Conservation (phyloP, 1,140 invertebrate genomes). For the Zaprionus africanus region DNA sequence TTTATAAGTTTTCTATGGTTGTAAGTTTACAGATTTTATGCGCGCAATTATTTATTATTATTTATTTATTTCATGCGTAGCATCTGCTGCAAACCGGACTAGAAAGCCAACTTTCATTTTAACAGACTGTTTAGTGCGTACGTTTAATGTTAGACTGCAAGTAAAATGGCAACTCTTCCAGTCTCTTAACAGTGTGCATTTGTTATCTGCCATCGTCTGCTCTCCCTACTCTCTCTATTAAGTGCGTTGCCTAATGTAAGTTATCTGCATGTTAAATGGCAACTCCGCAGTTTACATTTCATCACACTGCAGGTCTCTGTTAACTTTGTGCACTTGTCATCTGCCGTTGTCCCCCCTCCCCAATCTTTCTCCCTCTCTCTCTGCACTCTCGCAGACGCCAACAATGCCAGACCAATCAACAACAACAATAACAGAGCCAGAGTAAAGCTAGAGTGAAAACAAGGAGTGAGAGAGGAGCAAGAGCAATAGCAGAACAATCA, state of each 20-base stretch:
- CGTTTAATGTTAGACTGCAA: neutral
- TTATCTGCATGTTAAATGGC: neutral
- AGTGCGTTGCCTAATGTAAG: neutral
- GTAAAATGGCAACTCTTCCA: neutral
- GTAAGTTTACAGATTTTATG: slow-evolving; percentile 23
- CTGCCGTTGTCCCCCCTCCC: slow-evolving; percentile 22
- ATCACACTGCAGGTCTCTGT: slow-evolving; percentile 17
- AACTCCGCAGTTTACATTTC: neutral
- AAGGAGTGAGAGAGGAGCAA: slow-evolving; percentile 4
- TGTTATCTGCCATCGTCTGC: slow-evolving; percentile 35
- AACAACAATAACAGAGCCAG: slow-evolving; percentile 37
- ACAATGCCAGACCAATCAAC: slow-evolving; percentile 27
- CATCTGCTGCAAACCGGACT: slow-evolving; percentile 14
- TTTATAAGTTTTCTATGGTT: slow-evolving; percentile 31
- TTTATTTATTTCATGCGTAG: slow-evolving; percentile 5
- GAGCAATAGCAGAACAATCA: slow-evolving; percentile 61
- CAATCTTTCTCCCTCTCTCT: slow-evolving; percentile 1
- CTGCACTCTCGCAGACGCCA: slow-evolving; percentile 35
- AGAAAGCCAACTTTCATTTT: slow-evolving; percentile 22
- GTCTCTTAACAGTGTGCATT: no score
- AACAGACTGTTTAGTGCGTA: neutral
- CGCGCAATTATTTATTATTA: slow-evolving; percentile 9
- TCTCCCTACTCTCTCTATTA: slow-evolving; percentile 2
- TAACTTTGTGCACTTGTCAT: slow-evolving; percentile 66
- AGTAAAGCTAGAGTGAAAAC: slow-evolving; percentile 12